phyloP scores from a whole-genome alignment of 2,797 vertebrate species.

The Limosa lapponica region DNA sequence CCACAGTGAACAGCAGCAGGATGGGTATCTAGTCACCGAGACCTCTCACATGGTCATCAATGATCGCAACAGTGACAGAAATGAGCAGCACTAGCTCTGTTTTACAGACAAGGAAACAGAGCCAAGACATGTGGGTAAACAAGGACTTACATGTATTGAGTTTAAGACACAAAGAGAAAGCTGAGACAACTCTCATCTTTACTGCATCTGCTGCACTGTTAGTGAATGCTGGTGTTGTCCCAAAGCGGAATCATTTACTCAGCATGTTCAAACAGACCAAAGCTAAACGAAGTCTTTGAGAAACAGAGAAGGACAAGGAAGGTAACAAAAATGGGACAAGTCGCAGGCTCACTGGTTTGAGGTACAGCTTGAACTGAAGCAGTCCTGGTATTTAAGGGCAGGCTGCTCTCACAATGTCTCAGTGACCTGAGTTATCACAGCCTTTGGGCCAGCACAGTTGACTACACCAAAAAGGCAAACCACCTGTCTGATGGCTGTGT shows the following conservation, averaged over 20 bases:
- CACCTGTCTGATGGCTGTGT: neutral
- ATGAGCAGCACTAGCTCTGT: neutral
- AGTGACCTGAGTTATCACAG: neutral
- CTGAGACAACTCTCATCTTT: neutral
- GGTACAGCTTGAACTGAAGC: neutral
- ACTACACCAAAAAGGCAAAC: neutral
- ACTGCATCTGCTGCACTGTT: neutral
- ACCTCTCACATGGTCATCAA: neutral
- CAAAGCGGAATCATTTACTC: too few relatives aligned
- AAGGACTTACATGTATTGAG: neutral
- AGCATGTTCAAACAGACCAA: neutral
- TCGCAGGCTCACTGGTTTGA: neutral
- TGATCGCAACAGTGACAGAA: rapidly evolving
- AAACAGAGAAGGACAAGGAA: neutral
- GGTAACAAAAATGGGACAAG: neutral
- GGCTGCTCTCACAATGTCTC: neutral
- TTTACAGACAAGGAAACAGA: neutral
- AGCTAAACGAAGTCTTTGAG: neutral
- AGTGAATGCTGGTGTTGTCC: neutral
- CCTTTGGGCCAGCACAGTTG: neutral
- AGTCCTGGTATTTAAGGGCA: neutral
- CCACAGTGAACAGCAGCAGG: neutral
- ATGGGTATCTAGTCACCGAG: neutral
- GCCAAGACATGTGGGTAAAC: neutral
- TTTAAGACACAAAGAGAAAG: neutral